These are phyloP conservation scores for Troides oblongomaculatus DNA, from an alignment of 2,888 invertebrate genomes.

Conservation along the genomic window DNA sequence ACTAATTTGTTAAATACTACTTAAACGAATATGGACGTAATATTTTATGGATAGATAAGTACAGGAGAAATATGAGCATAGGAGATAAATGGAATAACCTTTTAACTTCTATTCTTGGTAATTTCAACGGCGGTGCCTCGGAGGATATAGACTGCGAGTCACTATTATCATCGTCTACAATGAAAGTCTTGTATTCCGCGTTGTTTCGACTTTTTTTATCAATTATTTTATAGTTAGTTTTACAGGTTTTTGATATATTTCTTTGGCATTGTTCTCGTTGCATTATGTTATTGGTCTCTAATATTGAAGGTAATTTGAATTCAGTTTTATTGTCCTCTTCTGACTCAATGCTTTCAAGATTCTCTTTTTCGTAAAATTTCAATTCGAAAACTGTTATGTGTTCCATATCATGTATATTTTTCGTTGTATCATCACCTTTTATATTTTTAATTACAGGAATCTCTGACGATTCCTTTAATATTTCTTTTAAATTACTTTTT, in stretches of 20 bases:
- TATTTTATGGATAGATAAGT: not conserved
- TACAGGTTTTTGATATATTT: slow-evolving; percentile 55
- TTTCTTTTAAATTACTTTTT: slow-evolving; percentile 59
- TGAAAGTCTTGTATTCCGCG: slow-evolving; percentile 61
- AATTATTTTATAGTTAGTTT: slow-evolving; percentile 55
- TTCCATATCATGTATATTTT: slow-evolving; percentile 62
- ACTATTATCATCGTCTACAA: slow-evolving; percentile 57
- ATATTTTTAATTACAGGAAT: slow-evolving; percentile 38
- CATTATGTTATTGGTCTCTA: slow-evolving; percentile 55
- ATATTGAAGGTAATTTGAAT: slow-evolving; percentile 64
- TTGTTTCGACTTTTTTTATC: slow-evolving; percentile 53
- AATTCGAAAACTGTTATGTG: slow-evolving; percentile 67
- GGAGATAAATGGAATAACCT: slow-evolving; percentile 47
- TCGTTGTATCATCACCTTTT: slow-evolving; percentile 37
- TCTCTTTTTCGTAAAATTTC: slow-evolving; percentile 50
- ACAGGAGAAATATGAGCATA: not conserved
- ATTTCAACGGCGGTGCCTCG: slow-evolving; percentile 68
- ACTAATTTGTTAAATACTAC: not conserved
- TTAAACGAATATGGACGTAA: not conserved
- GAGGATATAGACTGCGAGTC: slow-evolving; percentile 57
- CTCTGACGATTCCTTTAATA: slow-evolving; percentile 50
- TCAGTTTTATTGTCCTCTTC: slow-evolving; percentile 33
- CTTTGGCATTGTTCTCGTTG: slow-evolving; percentile 46
- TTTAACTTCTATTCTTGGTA: slow-evolving; percentile 68
- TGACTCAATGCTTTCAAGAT: slow-evolving; percentile 29